phyloP scores from a whole-genome alignment of 2,113 vertebrate genomes.

The Scopus umbretta region DNA sequence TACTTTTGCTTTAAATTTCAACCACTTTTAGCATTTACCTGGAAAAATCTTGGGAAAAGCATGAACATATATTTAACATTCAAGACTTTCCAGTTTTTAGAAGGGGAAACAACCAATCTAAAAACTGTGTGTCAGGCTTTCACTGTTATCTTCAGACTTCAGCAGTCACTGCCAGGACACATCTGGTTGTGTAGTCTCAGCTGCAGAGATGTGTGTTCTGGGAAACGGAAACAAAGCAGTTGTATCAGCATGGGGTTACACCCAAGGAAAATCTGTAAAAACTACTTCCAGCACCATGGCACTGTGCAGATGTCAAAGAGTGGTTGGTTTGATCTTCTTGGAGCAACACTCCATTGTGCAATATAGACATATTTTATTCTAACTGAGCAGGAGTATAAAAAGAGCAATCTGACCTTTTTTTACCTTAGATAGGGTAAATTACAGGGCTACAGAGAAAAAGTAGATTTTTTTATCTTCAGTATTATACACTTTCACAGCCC shows the following conservation, averaged over 20 bases:
- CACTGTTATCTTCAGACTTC: not conserved
- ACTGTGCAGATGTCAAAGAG: fast-evolving
- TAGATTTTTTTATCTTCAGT: not conserved
- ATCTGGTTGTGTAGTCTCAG: not conserved
- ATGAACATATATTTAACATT: not conserved
- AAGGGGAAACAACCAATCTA: not conserved
- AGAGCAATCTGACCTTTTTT: not conserved
- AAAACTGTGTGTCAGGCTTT: not conserved
- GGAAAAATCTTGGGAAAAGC: not conserved
- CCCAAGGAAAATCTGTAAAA: not conserved
- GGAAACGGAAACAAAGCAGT: not conserved
- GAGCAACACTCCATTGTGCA: not conserved
- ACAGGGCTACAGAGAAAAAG: not conserved
- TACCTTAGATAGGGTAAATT: not conserved
- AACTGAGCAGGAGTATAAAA: not conserved
- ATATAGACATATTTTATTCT: not conserved
- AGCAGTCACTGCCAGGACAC: not conserved
- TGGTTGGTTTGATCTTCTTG: not conserved
- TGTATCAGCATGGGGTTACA: too few species aligned
- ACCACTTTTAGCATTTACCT: not conserved
- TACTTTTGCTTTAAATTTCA: not conserved
- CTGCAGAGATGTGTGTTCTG: not conserved
- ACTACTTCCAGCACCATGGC: not conserved
- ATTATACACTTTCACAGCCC: not conserved
- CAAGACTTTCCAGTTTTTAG: not conserved